Evolutionary conservation across 1,140 invertebrate species (phyloP).

Genomic region (Lepidurus packardi): DNA sequence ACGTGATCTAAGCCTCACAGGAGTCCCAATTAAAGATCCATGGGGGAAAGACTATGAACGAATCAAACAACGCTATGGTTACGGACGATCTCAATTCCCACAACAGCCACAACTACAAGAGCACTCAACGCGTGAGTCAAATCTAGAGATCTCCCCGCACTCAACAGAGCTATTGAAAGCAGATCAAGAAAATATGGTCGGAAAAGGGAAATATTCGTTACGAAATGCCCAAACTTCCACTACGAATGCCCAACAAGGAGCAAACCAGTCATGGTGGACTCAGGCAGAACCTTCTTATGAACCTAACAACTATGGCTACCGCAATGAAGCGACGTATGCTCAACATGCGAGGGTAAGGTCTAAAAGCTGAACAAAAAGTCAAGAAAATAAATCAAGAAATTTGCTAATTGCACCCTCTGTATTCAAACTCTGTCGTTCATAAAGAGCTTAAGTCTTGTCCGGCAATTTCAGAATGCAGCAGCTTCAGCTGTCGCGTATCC

Average conservation of each 20-base stretch:
- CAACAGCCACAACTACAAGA: too few species aligned
- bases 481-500: too few species aligned
- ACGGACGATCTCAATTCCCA: background rate
- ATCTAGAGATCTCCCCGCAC: too few species aligned
- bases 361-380: too few species aligned
- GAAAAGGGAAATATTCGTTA: background rate
- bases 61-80: background rate
- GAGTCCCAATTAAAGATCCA: too few species aligned
- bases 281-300: background rate
- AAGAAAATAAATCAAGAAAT: too few species aligned
- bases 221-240: background rate
- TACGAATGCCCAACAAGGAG: background rate
- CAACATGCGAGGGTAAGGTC: background rate
- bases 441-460: too few species aligned
- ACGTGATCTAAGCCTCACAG: too few species aligned
- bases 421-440: too few species aligned
- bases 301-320: background rate
- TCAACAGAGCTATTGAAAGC: background rate
- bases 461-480: too few species aligned
- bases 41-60: background rate
- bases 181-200: background rate
- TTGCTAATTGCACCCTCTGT: too few species aligned
- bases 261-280: background rate
- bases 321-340: background rate
- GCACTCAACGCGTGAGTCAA: too few species aligned